Base-by-base conservation (phyloP, 2,888 invertebrate species). In the Lepidochitona cinerea region DNA sequence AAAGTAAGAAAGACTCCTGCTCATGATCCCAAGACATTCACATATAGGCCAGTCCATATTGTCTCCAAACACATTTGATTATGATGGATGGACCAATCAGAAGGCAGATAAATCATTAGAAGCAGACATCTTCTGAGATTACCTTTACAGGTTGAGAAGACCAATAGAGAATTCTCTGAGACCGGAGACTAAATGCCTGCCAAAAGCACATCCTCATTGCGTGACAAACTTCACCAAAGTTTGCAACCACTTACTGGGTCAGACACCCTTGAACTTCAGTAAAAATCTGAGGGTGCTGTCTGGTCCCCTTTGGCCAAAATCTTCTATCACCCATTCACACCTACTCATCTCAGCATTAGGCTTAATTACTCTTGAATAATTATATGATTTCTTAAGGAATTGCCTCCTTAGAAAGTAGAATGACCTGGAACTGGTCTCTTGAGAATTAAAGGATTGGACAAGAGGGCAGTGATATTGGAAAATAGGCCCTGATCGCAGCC, bases 291-390 rank as follows among this genome's bases (percentile, higher is more conserved):
- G 59, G 59, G 32, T 29, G 32, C 14, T 26, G 12, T 59, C 32
- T 59, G 23, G 26, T 59, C 32, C 59, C 26, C 4, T 59, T 29
- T 26, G 3, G 9, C 23, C 29, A 32, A 32, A 59, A 18, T 29
- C 26, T 59, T 32, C 32, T 32, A 59, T 59, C 59, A 59, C 59
- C 59, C 26, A 14, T 59, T 59, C 59, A 59, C 59, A 59, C 59
- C 59, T 59, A 29, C 32, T 29, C 59, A 59, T 59, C 29, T 29
- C 29, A 59, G 59, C 80, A 80, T 80, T 78, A 77, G 77, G 75
- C 77, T 76, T 77, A 79, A 79, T 79, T 80, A 79, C 76, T 68
- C 68, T 37, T 70, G 77, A 77, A 79, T 79, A 79, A 79, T 79
- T 79, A 75, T 75, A 73, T 77, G 79, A 79, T 79, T 79, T 79